Percentiles rank a stretch among this genome's conserved stretches.
phyloP scores from a whole-genome alignment of 2,888 invertebrate species.

The Brachypalpus laphriformis region DNA sequence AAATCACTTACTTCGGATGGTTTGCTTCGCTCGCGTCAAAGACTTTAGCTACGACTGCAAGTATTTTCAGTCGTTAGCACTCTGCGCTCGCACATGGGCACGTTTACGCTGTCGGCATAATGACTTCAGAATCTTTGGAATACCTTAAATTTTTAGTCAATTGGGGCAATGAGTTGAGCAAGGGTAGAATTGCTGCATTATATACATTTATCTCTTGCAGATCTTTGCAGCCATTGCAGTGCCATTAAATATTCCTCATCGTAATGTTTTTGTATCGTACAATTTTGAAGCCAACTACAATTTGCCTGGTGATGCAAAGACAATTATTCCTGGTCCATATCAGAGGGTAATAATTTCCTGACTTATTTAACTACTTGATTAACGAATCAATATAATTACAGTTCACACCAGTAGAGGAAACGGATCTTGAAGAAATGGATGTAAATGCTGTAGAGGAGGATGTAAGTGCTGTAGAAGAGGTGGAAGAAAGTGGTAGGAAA shows the following conservation, averaged over 20 bases:
- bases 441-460: not conserved
- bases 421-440: not conserved
- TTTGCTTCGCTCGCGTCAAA: too few species aligned
- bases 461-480: not conserved
- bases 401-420: constrained; percentile 16
- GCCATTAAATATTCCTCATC: constrained; percentile 87
- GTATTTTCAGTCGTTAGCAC: too few species aligned
- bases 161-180: too few species aligned
- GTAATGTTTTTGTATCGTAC: constrained; percentile 88
- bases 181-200: too few species aligned
- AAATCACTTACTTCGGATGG: too few species aligned
- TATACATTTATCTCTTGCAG: constrained; percentile 83
- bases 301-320: constrained; percentile 85
- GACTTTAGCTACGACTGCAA: too few species aligned
- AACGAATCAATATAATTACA: not conserved
- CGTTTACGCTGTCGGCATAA: too few species aligned
- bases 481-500: not conserved
- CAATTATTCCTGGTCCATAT: constrained; percentile 83
- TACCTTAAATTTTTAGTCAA: too few species aligned
- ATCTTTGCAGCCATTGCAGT: constrained; percentile 88
- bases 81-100: too few species aligned
- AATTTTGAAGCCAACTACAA: constrained; percentile 89
- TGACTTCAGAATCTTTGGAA: too few species aligned
- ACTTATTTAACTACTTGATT: not conserved
- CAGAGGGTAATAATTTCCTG: constrained; percentile 82